Conservation (phyloP, 1,140 invertebrate species). For the Ctenoplectra terminalis region DNA sequence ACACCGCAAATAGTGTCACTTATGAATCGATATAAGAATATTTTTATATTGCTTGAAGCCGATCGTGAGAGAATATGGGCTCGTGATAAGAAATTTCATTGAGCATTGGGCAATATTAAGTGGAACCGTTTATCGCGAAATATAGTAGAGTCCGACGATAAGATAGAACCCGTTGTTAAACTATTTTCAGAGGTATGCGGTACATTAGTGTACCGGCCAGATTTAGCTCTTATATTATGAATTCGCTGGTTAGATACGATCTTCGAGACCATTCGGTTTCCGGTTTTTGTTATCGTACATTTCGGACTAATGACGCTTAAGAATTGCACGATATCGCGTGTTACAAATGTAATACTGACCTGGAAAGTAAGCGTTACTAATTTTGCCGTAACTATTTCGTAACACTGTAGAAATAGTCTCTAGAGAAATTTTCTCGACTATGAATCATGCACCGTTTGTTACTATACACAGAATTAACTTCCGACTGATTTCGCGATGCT, state of each 20-base stretch:
- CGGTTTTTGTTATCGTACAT: constrained; percentile 16
- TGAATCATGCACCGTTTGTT: not conserved
- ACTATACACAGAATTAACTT: constrained; percentile 15
- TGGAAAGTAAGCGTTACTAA: not conserved
- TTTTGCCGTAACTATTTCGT: not conserved
- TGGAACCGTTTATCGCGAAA: not conserved
- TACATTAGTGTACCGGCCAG: not conserved
- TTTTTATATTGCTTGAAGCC: not conserved
- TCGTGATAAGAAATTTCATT: not conserved
- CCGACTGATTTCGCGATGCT: not conserved
- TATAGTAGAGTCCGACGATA: not conserved
- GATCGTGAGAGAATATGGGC: not conserved
- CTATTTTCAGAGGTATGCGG: not conserved
- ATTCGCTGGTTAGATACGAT: constrained; percentile 41
- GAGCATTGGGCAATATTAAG: not conserved
- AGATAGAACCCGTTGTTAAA: constrained; percentile 2
- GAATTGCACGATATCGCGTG: not conserved
- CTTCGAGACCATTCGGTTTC: constrained; percentile 34
- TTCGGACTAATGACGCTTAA: not conserved
- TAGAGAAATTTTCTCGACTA: not conserved
- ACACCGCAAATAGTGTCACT: constrained; percentile 2
- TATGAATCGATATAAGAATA: not conserved
- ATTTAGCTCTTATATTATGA: not conserved
- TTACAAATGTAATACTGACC: not conserved
- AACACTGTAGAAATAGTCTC: not conserved